A percentile compares a stretch with the other conserved stretches of the same genome.
Evolutionary conservation across 2,888 invertebrate genomes (phyloP).

Genomic region (Tuberolachnus salignus): DNA sequence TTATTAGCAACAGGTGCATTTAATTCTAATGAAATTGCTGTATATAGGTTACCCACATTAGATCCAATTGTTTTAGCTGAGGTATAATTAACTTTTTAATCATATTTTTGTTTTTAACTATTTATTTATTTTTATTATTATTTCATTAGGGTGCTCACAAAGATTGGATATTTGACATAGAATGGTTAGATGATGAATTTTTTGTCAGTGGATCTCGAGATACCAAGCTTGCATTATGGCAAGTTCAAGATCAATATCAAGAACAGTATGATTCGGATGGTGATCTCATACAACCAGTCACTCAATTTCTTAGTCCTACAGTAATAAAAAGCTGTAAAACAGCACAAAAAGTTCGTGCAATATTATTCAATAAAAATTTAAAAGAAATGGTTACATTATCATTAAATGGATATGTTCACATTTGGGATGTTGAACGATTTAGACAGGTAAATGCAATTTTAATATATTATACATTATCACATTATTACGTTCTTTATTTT

Average conservation of each 20-base stretch:
- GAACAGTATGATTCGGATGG: constrained; percentile 63
- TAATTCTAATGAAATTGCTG: constrained; percentile 90
- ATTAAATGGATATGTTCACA: constrained; percentile 90
- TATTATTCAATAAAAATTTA: constrained; percentile 84
- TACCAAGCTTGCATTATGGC: constrained; percentile 89
- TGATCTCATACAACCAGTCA: constrained; percentile 65
- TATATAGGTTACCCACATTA: constrained; percentile 88
- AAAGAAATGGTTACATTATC: constrained; percentile 90
- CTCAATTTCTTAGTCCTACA: constrained; percentile 68
- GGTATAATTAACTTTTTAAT: constrained; percentile 61
- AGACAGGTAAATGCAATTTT: constrained; percentile 67
- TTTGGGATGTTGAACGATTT: constrained; percentile 89
- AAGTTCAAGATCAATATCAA: constrained; percentile 68
- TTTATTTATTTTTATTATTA: neutral
- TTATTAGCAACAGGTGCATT: constrained; percentile 89
- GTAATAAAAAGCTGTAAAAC: constrained; percentile 80
- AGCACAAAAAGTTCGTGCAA: constrained; percentile 80
- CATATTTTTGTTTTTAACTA: neutral
- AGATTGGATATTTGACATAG: constrained; percentile 93
- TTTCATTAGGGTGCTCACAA: constrained; percentile 73
- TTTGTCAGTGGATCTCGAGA: constrained; percentile 92
- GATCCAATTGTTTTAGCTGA: constrained; percentile 95
- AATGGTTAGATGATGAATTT: constrained; percentile 95
- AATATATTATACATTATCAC: neutral
- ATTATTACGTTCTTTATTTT: neutral